Percentiles rank a stretch among this genome's conserved stretches.
Evolutionary conservation across 53 echinoderm and acorn worm genomes (phyloP).

Genomic region (Echinarachnius parma): DNA sequence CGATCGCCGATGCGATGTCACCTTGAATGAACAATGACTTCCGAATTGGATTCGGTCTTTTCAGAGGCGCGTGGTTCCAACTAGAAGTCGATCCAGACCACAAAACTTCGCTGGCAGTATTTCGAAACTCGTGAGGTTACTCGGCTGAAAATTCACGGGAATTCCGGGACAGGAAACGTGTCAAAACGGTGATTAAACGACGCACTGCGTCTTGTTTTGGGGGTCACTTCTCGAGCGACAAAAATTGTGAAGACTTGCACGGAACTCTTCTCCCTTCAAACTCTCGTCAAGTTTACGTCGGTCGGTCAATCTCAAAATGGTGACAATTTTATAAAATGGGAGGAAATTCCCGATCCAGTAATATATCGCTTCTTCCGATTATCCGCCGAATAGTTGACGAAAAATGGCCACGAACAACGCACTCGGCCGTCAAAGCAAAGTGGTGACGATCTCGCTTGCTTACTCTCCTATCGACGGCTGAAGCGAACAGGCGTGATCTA

Average conservation of each 20-base stretch:
- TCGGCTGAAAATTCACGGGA: background rate
- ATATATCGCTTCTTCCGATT: background rate
- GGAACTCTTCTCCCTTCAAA: constrained; percentile 9
- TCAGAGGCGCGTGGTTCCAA: background rate
- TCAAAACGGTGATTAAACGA: constrained; percentile 10
- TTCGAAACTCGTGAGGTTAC: background rate
- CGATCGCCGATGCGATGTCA: no score
- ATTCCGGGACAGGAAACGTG: background rate
- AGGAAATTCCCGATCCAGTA: constrained; percentile 12
- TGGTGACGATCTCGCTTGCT: background rate
- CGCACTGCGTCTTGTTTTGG: constrained; percentile 18
- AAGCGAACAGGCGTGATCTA: constrained; percentile 16
- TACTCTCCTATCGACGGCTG: constrained; percentile 20
- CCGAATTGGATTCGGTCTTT: background rate
- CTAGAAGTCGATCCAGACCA: background rate
- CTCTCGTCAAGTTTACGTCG: background rate
- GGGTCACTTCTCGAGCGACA: background rate
- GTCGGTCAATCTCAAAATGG: constrained; percentile 2
- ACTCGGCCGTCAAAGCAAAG: constrained; percentile 23
- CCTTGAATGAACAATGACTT: constrained; percentile 21
- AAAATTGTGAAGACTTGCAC: background rate
- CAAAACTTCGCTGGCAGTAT: background rate
- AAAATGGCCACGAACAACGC: constrained; percentile 58
- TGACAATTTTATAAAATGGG: constrained; percentile 20
- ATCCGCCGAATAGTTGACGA: constrained; percentile 15